phyloP scores from a whole-genome alignment of 2,113 vertebrate species.

The Alces alces region DNA sequence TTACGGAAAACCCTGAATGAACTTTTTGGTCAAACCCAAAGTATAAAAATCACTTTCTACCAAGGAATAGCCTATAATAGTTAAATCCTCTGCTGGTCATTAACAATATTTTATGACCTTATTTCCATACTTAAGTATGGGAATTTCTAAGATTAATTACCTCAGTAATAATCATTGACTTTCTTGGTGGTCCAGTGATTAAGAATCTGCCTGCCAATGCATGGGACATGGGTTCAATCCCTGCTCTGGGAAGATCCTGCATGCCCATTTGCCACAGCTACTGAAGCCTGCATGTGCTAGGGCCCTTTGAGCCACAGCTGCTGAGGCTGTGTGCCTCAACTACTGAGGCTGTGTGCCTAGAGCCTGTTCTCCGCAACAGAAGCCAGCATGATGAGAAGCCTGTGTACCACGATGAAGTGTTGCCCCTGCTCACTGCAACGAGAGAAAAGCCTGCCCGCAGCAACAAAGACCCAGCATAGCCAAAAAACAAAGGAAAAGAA shows the following conservation, averaged over 20 bases:
- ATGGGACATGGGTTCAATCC: neutral
- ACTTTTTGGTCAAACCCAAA: neutral
- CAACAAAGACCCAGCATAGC: neutral
- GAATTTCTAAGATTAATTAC: neutral
- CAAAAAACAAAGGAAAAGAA: neutral
- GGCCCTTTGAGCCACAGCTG: neutral
- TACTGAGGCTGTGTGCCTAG: neutral
- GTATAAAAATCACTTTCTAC: slow-evolving; percentile 3
- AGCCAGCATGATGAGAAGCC: neutral
- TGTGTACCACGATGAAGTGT: fast-evolving
- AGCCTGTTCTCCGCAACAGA: neutral
- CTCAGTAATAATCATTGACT: neutral
- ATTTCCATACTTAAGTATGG: neutral
- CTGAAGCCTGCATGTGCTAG: neutral
- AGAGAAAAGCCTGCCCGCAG: neutral
- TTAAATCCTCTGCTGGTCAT: neutral
- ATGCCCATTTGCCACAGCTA: neutral
- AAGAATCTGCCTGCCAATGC: neutral
- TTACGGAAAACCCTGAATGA: neutral
- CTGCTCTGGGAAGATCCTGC: neutral
- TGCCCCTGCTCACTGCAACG: fast-evolving
- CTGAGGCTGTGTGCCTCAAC: neutral
- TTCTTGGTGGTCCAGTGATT: neutral
- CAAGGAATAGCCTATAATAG: neutral
- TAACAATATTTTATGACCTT: neutral